A percentile compares a stretch with the other conserved stretches of the same genome.
phyloP scores from a whole-genome alignment of 2,797 vertebrate species.

The Aldrovandia affinis region DNA sequence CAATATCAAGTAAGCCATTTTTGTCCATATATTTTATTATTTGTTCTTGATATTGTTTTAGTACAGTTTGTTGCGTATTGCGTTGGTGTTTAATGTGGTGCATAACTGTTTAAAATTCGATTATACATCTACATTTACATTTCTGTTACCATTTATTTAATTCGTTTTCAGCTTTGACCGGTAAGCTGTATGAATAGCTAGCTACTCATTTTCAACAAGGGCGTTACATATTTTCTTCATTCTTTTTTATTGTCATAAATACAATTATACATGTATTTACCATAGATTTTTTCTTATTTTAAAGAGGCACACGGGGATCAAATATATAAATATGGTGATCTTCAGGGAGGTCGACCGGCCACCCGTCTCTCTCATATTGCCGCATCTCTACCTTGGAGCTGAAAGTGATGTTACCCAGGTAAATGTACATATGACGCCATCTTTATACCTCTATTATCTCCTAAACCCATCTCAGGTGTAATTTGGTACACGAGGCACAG shows the following conservation, averaged over 20 bases:
- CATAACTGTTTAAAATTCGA: too few species aligned
- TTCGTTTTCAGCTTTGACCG: slow-evolving; percentile 44
- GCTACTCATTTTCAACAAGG: background rate
- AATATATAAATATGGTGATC: slow-evolving; percentile 59
- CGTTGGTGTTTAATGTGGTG: too few species aligned
- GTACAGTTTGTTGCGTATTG: too few species aligned
- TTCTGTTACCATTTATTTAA: too few species aligned
- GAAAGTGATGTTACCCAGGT: slow-evolving; percentile 79
- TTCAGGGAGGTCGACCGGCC: slow-evolving; percentile 60
- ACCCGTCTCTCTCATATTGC: slow-evolving; percentile 71
- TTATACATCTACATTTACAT: too few species aligned
- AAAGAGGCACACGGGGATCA: background rate
- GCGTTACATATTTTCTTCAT: background rate
- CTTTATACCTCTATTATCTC: too few species aligned
- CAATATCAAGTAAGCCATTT: too few species aligned
- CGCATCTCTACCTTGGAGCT: slow-evolving; percentile 75
- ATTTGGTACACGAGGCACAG: too few species aligned
- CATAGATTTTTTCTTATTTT: background rate
- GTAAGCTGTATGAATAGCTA: slow-evolving; percentile 62
- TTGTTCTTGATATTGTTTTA: too few species aligned
- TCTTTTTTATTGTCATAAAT: too few species aligned
- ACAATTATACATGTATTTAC: background rate
- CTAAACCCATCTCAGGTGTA: too few species aligned
- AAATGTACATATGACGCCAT: background rate
- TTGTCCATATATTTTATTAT: too few species aligned